Evolutionary conservation across 2,797 vertebrate genomes (phyloP).

Genomic region (Pogonophryne albipinna): DNA sequence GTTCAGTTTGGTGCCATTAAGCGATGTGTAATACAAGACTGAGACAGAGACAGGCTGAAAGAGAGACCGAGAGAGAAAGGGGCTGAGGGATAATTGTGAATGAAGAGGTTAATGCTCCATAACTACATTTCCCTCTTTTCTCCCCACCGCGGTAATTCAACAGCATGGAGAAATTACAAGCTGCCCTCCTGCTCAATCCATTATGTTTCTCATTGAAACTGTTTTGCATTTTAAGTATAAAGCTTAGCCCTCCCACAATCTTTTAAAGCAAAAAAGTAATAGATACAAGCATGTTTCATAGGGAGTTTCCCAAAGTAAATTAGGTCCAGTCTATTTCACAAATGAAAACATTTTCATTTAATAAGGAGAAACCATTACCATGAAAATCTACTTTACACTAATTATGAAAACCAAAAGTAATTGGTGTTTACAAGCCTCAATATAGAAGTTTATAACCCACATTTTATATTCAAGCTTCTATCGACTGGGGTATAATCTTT

Average conservation of each 20-base stretch:
- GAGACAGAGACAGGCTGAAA: conserved; percentile 25
- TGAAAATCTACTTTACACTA: conserved; percentile 29
- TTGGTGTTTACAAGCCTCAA: conserved; percentile 54
- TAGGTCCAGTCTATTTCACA: conserved; percentile 6
- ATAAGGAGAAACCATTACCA: background rate
- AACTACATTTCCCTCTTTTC: conserved; percentile 69
- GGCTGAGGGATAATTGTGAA: conserved; percentile 54
- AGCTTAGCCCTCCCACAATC: conserved; percentile 1
- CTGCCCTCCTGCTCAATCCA: conserved; percentile 53
- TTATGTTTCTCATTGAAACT: conserved; percentile 58
- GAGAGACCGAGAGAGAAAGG: background rate
- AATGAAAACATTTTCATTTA: too few species aligned
- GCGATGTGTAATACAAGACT: conserved; percentile 76
- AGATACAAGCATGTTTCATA: conserved; percentile 12
- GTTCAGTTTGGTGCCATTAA: conserved; percentile 80
- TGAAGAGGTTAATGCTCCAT: conserved; percentile 75
- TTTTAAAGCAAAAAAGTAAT: conserved; percentile 14
- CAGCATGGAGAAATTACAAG: conserved; percentile 58
- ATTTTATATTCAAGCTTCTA: conserved; percentile 31
- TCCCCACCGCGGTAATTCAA: conserved; percentile 57
- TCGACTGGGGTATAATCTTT: conserved; percentile 41
- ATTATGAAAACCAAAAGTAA: conserved; percentile 52
- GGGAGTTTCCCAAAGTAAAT: conserved; percentile 20
- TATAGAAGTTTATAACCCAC: conserved; percentile 51
- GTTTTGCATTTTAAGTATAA: conserved; percentile 46